Evolutionary conservation across 2,888 invertebrate species (phyloP).

Genomic region (Trissolcus japonicus): DNA sequence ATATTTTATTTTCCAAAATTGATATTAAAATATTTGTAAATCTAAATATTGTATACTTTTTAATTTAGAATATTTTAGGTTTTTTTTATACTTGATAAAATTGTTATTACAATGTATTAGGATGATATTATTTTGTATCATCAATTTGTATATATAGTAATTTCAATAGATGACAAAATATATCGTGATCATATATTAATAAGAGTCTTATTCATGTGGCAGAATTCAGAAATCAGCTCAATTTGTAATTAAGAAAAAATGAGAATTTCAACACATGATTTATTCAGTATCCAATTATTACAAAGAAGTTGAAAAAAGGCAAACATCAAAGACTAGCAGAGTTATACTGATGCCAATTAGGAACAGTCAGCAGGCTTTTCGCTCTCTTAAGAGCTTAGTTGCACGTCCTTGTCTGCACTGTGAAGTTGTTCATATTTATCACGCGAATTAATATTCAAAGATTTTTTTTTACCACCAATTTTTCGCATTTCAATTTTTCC

Average conservation of each 20-base stretch:
- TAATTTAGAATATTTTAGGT: too few relatives aligned
- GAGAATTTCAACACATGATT: constrained; percentile 67
- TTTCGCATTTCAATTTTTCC: constrained; percentile 30
- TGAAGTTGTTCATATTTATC: constrained; percentile 56
- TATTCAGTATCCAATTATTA: constrained; percentile 64
- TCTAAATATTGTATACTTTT: too few relatives aligned
- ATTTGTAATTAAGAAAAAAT: constrained; percentile 60
- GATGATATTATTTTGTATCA: too few relatives aligned
- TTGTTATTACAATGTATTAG: too few relatives aligned
- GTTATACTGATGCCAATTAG: constrained; percentile 67
- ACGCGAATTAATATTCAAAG: constrained; percentile 60
- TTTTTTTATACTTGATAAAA: too few relatives aligned
- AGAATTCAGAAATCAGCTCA: too few relatives aligned
- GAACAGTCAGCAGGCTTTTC: constrained; percentile 59
- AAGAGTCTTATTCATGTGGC: constrained; percentile 8
- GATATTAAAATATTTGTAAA: too few relatives aligned
- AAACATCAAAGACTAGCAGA: constrained; percentile 71
- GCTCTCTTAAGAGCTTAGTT: constrained; percentile 42
- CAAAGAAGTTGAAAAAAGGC: constrained; percentile 61
- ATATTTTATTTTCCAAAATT: too few relatives aligned
- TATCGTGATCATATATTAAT: too few relatives aligned
- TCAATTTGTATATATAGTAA: too few relatives aligned
- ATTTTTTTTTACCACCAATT: constrained; percentile 39
- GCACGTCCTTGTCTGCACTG: constrained; percentile 49
- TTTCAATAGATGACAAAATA: too few relatives aligned